phyloP scores from a whole-genome alignment of 1,140 invertebrate genomes.

The Lordiphosa stackelbergi region DNA sequence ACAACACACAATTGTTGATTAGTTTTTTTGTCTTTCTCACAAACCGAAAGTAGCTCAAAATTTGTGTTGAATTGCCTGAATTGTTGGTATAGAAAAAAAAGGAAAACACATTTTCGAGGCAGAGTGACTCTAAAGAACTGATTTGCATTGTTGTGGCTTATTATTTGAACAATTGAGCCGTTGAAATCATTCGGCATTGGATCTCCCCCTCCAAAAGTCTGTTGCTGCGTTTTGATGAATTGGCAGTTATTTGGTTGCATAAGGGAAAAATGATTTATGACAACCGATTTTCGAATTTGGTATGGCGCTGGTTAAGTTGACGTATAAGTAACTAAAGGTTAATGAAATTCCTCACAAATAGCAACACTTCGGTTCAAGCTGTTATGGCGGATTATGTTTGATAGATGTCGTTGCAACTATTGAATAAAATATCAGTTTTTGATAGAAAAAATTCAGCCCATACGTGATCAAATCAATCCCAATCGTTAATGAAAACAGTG shows the following conservation, averaged over 20 bases:
- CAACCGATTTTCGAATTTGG: slow-evolving; percentile 32
- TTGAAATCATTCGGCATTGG: slow-evolving; percentile 33
- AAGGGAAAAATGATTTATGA: slow-evolving; percentile 66
- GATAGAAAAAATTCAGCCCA: too few species aligned
- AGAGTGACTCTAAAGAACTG: slow-evolving; percentile 53
- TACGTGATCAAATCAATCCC: too few species aligned
- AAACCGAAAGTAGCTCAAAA: slow-evolving; percentile 8
- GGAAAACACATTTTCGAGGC: slow-evolving; percentile 42
- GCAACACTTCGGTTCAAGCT: slow-evolving; percentile 32
- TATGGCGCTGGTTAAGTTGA: slow-evolving; percentile 29
- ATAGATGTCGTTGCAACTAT: background rate
- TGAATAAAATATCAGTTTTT: too few species aligned
- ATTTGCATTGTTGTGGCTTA: slow-evolving; percentile 62
- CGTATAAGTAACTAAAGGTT: slow-evolving; percentile 48
- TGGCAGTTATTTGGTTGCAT: slow-evolving; percentile 60
- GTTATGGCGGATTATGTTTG: slow-evolving; percentile 40
- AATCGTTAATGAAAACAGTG: too few species aligned
- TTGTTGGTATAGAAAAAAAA: background rate
- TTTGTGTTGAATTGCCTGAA: background rate
- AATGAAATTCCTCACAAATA: slow-evolving; percentile 59
- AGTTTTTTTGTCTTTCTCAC: slow-evolving; percentile 14
- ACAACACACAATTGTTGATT: slow-evolving; percentile 57
- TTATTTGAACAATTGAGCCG: slow-evolving; percentile 62
- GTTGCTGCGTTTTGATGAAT: slow-evolving; percentile 20
- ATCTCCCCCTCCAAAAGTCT: slow-evolving; percentile 1